Percentiles rank a stretch among this genome's conserved stretches.
Evolutionary conservation across 2,113 vertebrate genomes (phyloP).

Genomic region (Odocoileus virginianus): DNA sequence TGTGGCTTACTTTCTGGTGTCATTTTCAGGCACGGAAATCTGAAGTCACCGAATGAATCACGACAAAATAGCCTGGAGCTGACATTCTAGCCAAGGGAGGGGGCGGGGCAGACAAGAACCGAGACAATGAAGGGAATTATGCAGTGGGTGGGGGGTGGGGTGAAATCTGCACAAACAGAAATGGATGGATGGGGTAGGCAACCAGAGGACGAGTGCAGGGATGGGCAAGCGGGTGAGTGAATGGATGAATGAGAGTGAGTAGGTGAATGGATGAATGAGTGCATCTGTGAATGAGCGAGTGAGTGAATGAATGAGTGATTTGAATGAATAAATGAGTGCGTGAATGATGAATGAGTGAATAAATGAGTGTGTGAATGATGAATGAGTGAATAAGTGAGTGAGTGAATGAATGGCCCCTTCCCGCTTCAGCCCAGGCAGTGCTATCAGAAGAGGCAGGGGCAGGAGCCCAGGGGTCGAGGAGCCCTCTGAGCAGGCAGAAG

Average conservation of each 20-base stretch:
- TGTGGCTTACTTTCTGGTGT: background rate
- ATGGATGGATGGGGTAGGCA: rapidly evolving
- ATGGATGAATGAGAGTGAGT: background rate
- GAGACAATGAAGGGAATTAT: rapidly evolving
- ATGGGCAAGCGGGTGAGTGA: rapidly evolving
- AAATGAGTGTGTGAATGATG: too few species aligned
- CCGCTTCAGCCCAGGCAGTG: rapidly evolving
- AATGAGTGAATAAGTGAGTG: background rate
- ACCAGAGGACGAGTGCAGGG: rapidly evolving
- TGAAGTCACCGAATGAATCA: background rate
- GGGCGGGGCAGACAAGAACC: rapidly evolving
- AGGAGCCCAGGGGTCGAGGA: background rate
- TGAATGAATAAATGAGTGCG: too few species aligned
- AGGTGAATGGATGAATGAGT: background rate
- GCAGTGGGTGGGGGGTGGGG: rapidly evolving
- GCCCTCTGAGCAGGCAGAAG: too few species aligned
- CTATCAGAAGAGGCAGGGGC: rapidly evolving
- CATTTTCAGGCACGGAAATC: background rate
- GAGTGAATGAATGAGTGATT: background rate
- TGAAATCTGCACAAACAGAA: rapidly evolving
- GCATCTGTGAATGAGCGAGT: too few species aligned
- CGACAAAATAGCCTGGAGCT: background rate
- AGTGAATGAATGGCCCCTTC: background rate
- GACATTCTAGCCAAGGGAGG: background rate
- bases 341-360: too few species aligned